Base-by-base conservation (phyloP, 2,888 invertebrate species). In the Mimas tiliae region DNA sequence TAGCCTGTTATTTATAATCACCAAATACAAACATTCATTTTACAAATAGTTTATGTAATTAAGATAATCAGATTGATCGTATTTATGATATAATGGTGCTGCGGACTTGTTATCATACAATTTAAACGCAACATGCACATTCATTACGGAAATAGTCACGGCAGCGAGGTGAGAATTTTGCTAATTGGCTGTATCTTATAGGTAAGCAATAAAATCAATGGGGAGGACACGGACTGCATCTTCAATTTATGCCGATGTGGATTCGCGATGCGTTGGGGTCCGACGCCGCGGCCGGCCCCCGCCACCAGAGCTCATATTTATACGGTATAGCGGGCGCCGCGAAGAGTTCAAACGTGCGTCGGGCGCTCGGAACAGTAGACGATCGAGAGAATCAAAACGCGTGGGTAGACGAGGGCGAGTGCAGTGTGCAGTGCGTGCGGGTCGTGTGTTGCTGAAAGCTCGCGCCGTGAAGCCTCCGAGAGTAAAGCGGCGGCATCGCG, bases 341-440 rank as follows among this genome's bases (percentile, higher is more conserved):
- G 83, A 90, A 89, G 91, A 93, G 93, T 93, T 93, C 93, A 93
- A 93, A 93, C 92, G 93, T 89, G 88, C 87, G 90, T 86, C 90
- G 89, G 89, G 89, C 93, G 93, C 86, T 88, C 91, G 81, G 86
- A 85, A 91, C 92, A 90, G 91, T 90, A 91, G 92, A 92, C 93
- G 93, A 84, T 89, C 89, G 85, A 90, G 89, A 89, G 89, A 88
- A 89, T 89, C 90, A 89, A 89, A 89, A 85, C 89, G 90, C 88
- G 90, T 88, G 89, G 90, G 87, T 90, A 89, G 87, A 88, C 88
- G 85, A 88, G 88, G 90, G 90, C 91, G 90, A 91, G 92, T 93
- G 93, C 93, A 93, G 92, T 93, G 93, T 93, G 93, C 93, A 92
- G 92, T 91, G 92, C 91, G 91, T 90, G 87, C 87, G 87, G 88